These are phyloP conservation scores for Tenebrio molitor DNA, from an alignment of 1,140 invertebrate species.

Conservation along the genomic window DNA sequence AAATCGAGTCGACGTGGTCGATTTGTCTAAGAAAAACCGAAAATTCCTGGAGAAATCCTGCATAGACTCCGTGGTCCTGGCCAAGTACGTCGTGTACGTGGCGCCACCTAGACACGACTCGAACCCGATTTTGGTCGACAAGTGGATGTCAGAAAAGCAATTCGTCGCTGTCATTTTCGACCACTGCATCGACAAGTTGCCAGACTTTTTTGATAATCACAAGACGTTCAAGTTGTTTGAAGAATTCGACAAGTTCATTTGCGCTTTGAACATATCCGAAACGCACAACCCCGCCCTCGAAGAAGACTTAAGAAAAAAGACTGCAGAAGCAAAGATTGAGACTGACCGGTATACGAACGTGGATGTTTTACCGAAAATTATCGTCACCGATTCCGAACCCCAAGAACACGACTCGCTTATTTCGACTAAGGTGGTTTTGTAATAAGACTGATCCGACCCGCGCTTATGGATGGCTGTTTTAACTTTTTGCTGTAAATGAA, in stretches of 20 bases:
- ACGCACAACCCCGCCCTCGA: neutral
- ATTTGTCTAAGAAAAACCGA: slow-evolving; percentile 28
- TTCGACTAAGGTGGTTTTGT: slow-evolving; percentile 47
- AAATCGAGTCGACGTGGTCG: slow-evolving; percentile 42
- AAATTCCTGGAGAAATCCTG: slow-evolving; percentile 37
- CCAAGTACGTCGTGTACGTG: slow-evolving; percentile 54
- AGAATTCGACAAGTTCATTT: slow-evolving; percentile 52
- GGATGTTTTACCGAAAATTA: slow-evolving; percentile 53
- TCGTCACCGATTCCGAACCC: slow-evolving; percentile 55
- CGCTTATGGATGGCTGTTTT: too few relatives aligned
- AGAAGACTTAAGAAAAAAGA: slow-evolving; percentile 46
- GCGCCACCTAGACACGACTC: slow-evolving; percentile 46
- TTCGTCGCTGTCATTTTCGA: slow-evolving; percentile 48
- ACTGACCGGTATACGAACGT: slow-evolving; percentile 47
- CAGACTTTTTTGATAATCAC: slow-evolving; percentile 45
- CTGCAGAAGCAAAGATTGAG: slow-evolving; percentile 44
- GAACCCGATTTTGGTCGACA: slow-evolving; percentile 46
- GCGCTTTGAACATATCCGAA: slow-evolving; percentile 42
- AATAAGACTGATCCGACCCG: slow-evolving; percentile 44
- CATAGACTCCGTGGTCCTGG: slow-evolving; percentile 45
- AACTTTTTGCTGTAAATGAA: too few relatives aligned
- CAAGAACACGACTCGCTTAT: slow-evolving; percentile 39
- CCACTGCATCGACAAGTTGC: slow-evolving; percentile 53
- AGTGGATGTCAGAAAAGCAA: slow-evolving; percentile 28
- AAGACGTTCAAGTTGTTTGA: slow-evolving; percentile 52